These are phyloP conservation scores for Phodopus roborovskii DNA, from an alignment of 2,113 vertebrate species.

Conservation along the genomic window DNA sequence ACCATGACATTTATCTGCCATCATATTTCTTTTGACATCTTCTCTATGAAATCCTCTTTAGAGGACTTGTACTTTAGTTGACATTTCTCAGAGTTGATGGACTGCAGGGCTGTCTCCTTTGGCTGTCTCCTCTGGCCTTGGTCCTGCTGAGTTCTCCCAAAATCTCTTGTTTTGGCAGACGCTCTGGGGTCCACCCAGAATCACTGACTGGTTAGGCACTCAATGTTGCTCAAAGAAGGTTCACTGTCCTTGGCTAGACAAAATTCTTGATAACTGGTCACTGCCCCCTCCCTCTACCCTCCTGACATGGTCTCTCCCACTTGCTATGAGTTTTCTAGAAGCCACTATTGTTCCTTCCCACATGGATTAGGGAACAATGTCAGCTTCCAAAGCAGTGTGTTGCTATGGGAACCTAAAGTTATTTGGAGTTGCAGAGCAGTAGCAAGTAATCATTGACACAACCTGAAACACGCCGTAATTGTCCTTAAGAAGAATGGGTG, in stretches of 20 bases:
- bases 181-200: background rate
- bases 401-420: conserved; percentile 80
- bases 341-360: conserved; percentile 72
- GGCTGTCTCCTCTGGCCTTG: background rate
- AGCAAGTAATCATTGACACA: conserved; percentile 64
- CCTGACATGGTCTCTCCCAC: background rate
- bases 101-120: background rate
- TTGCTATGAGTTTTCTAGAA: conserved; percentile 57
- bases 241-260: background rate
- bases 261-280: background rate
- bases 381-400: conserved; percentile 59
- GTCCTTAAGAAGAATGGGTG: conserved; percentile 65
- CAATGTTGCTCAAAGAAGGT: background rate
- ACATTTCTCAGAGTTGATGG: background rate
- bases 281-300: background rate
- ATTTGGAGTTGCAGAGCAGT: conserved; percentile 72
- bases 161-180: background rate
- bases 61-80: background rate
- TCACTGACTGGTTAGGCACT: background rate
- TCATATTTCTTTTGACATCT: background rate
- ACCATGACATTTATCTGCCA: background rate
- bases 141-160: background rate
- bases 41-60: background rate
- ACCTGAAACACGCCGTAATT: conserved; percentile 64
- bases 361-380: conserved; percentile 73